Base-by-base conservation (phyloP, 2,888 invertebrate species). In the Spatulosminthurus flaviceps region DNA sequence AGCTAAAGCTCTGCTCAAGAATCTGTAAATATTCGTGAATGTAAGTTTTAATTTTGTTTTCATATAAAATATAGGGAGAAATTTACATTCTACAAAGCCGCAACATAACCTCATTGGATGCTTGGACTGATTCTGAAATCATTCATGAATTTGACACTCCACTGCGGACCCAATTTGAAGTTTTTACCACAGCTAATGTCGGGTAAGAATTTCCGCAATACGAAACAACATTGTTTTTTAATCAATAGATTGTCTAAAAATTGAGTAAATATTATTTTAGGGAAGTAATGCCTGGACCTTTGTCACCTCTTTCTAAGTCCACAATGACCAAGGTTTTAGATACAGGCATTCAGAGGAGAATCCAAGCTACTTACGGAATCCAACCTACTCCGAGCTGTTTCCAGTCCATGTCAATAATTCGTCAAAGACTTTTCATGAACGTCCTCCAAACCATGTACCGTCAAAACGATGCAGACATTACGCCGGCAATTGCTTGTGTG, bases 61-160 rank as follows among this genome's bases (percentile, higher is more conserved):
- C 7, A 41, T 9, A 41, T 41, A 41, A 41, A 41, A 41, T 9
- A 19, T 51, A 60, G 60, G 82, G 81, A 29, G 77, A 88, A 13
- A 88, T 93, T 80, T 92, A 90, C 86, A 86, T 93, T 16, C 88
- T 93, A n/a, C 93, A 95, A 91, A 92, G 93, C 0, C 90, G 95
- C 7, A 93, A 94, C 0, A 91, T 95, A 75, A 94, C 94, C 0
- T 92, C 92, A 0, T 86, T 93, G 34, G 91, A 92, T 83, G 87
- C 90, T 0, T 94, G 94, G 91, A 92, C 91, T 0, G 93, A 94
- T 78, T 93, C 92, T 85, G 95, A 95, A 86, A 87, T 95, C 41
- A 88, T 91, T 4, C 94, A 94, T 86, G 95, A 96, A 87, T 88
- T 93, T 85, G 95, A 95, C 87, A 88, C 90, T 0, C 90, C 93